These are phyloP conservation scores for Taenaris catops DNA, from an alignment of 2,888 invertebrate genomes.

Conservation along the genomic window DNA sequence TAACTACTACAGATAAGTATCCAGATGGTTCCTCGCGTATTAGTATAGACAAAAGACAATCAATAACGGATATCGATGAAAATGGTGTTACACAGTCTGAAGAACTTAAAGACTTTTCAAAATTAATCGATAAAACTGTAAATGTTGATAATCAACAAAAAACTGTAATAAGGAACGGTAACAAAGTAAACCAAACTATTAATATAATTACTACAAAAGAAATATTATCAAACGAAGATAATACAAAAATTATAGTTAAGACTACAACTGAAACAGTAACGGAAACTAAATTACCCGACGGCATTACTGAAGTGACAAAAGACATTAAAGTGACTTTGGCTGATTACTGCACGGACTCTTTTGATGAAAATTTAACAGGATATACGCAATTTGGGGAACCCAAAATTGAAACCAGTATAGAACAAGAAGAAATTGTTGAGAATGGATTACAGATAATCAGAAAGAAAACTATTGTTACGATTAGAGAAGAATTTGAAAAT, in stretches of 20 bases:
- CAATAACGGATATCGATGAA: constrained; percentile 46
- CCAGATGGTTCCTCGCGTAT: constrained; percentile 55
- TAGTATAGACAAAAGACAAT: constrained; percentile 51
- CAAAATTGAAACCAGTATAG: constrained; percentile 39
- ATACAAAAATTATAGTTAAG: constrained; percentile 50
- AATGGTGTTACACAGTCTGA: constrained; percentile 30
- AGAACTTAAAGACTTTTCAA: constrained; percentile 38
- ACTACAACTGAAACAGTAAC: constrained; percentile 57
- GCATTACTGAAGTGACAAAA: constrained; percentile 58
- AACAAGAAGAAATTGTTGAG: constrained; percentile 42
- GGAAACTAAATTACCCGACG: constrained; percentile 52
- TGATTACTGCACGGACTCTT: constrained; percentile 46
- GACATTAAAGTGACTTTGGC: constrained; percentile 61
- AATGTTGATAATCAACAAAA: constrained; percentile 49
- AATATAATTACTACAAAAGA: constrained; percentile 64
- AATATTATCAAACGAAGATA: constrained; percentile 40
- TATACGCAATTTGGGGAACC: constrained; percentile 45
- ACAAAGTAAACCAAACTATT: constrained; percentile 49
- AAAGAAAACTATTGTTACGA: constrained; percentile 54
- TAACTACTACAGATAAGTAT: constrained; percentile 57
- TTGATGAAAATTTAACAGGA: constrained; percentile 52
- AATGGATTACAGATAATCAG: constrained; percentile 47
- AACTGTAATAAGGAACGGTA: constrained; percentile 39
- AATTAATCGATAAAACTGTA: constrained; percentile 47
- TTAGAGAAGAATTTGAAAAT: constrained; percentile 55